Evolutionary conservation across 1,140 invertebrate genomes (phyloP), one percentile per base, ranked within the genome.

Genomic region (Drosophila parabipectinata): DNA sequence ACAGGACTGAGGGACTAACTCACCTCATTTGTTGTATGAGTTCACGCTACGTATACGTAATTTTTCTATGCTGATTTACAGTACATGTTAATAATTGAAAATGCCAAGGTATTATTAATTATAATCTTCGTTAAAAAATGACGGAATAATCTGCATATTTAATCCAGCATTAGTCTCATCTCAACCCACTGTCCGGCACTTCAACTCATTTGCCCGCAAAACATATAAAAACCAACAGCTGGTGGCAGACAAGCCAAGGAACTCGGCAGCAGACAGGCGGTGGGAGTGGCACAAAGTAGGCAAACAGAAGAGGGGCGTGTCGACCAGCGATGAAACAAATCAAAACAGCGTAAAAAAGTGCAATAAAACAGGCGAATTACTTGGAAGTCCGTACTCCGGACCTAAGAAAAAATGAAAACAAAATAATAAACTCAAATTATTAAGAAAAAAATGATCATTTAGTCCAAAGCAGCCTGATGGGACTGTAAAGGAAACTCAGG

Each of bases 341-440:
- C 83, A 88, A 88, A 88, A 68, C 67, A 61, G 72, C 76, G 63
- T 79, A 88, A 88, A 83, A 88, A 80, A 72, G 75, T 88, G 82
- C 82, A 88, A 87, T 87, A 88, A 87, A 87, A 88, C 66, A 87
- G 51, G 55, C 34, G 59, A 85, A 80, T 74, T 80, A 71, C 81
- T 79, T 34, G 47, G 34, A 50, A 26, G 37, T 15, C 58, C 39
- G 24, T 54, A 28, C 30, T 15, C 58, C 39, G 24, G 21, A 10
- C 26, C 51, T 44, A 26, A 50, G 32, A 39, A 28, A 66, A 66
- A 76, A 76, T 55, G 54, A 83, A 79, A 88, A 82, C 76, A 83
- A 81, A 88, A 87, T 87, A 88, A 87, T 82, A 83, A 83, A 83
- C 48, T 60, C 30, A 71, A 57, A 88, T 77, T 76, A 88, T 81